Base-by-base conservation (phyloP, 2,888 invertebrate species). In the Chaitophorus viminalis region DNA sequence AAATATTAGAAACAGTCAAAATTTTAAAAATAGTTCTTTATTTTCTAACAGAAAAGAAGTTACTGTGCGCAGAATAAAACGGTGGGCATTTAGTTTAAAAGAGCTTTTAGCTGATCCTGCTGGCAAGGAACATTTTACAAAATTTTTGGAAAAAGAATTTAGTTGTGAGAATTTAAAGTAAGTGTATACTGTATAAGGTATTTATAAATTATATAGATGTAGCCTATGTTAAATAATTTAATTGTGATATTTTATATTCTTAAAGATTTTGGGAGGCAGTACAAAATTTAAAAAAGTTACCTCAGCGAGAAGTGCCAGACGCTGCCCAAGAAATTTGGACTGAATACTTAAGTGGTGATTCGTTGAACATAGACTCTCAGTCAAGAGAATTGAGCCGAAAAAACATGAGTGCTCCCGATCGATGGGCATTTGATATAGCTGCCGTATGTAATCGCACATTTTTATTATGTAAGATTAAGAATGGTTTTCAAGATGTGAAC, bases 121-220 rank as follows among this genome's bases (percentile, higher is more conserved):
- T 25, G 99, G 99, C 4, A 93, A 96, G 90, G 99, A 99, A 86
- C 99, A 99, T 92, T 99, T 99, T 92, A 95, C 96, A 89, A 95
- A 95, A 91, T 99, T 99, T 92, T 94, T 99, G 79, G 97, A 97
- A 91, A 99, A 99, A 92, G 99, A 99, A 92, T 99, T 99, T 92
- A 98, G 98, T 91, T 98, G 97, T 78, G 99, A 99, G 93, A 99
- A 99, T 93, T 94, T 99, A 90, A 97, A 97, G 97, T 98, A 91
- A 93, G 76, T 29, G 46, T 60, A 60, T 2, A 36, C 46, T 25
- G 4, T 31, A 70, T 31, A 17, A 17, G 31, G 11, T 31, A 14
- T 46, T 46, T 14, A 46, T 46, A 46, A 14, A 46, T 46, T 11
- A 14, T 46, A 14, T 46, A 11, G 14, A 46, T 17, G 29, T 29